Evolutionary conservation across 2,888 invertebrate species (phyloP), one percentile per base, ranked within the genome.

Genomic region (Nomada ruficornis): DNA sequence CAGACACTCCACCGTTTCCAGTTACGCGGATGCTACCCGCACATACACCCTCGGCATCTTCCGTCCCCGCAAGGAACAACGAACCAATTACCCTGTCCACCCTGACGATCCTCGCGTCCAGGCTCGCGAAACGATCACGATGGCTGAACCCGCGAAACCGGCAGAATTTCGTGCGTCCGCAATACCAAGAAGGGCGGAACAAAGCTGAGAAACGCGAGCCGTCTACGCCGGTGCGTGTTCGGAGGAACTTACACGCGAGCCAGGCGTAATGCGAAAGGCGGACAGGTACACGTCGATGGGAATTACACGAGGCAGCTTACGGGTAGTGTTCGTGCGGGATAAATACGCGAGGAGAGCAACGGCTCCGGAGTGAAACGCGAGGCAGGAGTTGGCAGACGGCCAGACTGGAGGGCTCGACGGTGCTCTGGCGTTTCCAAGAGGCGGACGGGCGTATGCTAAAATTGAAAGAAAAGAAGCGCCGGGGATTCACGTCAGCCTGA

Each of bases 391-490:
- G 91, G 92, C 91, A 81, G 62, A 59, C 74, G 67, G 89, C 91
- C 91, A 91, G 87, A 83, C 85, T 86, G 80, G 84, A 90, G 87
- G 50, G 42, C 26, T 50, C 64, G 64, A 13, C 76, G 83, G 52
- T 77, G 77, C 59, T 77, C 59, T 74, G 77, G 84, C 79, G 70
- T 72, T 73, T 65, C 29, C 80, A 70, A 69, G 70, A 52, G 75
- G 55, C 78, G 36, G 71, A 60, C 79, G 83, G 82, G 86, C 86
- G 89, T 85, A 88, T 84, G 89, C 86, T 90, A 90, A 91, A 91
- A 91, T 90, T 90, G 91, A 91, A 91, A 90, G 90, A 89, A 88
- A 84, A 85, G 87, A 75, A 86, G 74, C 77, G 77, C 76, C 82
- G 79, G 75, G 82, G 87, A 83, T 82, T 80, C 85, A 69, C 82